phyloP scores from a whole-genome alignment of 1,140 invertebrate species.

The Thalassaphorura encarpata region DNA sequence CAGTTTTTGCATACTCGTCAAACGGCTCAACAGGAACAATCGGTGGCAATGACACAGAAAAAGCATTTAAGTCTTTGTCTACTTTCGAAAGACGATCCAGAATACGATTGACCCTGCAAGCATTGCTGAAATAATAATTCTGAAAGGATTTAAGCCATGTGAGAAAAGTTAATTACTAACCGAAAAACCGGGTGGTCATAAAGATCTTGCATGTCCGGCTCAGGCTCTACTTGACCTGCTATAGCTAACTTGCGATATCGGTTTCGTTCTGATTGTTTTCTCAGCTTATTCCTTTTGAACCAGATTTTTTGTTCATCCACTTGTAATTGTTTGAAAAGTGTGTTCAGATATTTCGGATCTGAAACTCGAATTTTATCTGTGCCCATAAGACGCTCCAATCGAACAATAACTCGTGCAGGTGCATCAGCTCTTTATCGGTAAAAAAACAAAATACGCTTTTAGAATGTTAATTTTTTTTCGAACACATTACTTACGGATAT shows the following conservation, averaged over 20 bases:
- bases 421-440: neutral
- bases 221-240: neutral
- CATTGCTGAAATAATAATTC: neutral
- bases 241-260: neutral
- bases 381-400: neutral
- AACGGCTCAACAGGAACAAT: neutral
- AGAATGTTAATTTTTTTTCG: neutral
- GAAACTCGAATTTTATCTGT: neutral
- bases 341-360: neutral
- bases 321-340: neutral
- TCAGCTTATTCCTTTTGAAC: neutral
- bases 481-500: conserved; percentile 13
- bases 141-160: neutral
- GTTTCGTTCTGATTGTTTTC: neutral
- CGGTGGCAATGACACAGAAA: neutral
- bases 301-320: neutral
- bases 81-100: neutral
- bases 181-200: neutral
- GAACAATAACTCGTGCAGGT: neutral
- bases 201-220: neutral
- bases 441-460: neutral
- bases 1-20: neutral
- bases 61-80: neutral
- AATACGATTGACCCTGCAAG: neutral
- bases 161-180: neutral